Conservation (phyloP, 2,888 invertebrate genomes). For the Margaritifera margaritifera region DNA sequence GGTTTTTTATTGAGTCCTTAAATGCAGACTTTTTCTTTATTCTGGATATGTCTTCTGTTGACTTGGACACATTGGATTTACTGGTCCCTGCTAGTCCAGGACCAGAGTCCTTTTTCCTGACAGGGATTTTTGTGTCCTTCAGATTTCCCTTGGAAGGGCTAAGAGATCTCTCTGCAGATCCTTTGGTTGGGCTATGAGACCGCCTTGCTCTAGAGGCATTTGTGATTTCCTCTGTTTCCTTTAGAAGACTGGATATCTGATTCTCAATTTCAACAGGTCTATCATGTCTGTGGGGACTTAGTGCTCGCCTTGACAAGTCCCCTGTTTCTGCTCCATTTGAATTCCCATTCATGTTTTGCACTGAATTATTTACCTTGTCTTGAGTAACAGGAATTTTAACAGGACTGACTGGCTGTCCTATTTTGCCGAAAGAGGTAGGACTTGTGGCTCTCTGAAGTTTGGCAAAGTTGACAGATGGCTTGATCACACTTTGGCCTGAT, state of each 20-base stretch:
- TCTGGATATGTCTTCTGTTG: conserved; percentile 49
- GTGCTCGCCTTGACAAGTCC: no score
- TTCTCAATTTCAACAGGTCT: no score
- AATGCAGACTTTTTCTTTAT: conserved; percentile 56
- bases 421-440: no score
- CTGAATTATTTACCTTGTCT: no score
- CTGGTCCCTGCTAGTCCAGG: conserved; percentile 10
- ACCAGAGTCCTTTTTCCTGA: conserved; percentile 31
- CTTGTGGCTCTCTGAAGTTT: no score
- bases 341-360: no score
- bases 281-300: no score
- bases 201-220: not conserved
- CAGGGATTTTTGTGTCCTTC: conserved; percentile 51
- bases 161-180: not conserved
- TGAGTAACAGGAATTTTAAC: no score
- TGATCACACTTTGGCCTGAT: no score
- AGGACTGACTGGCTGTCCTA: no score
- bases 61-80: conserved; percentile 35
- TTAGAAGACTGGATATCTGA: not conserved
- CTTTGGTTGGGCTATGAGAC: conserved; percentile 15
- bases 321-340: no score
- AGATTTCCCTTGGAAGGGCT: conserved; percentile 24
- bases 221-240: conserved; percentile 3
- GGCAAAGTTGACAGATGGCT: no score
- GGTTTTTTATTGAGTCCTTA: conserved; percentile 69